Percentiles rank a stretch among this genome's conserved stretches.
These are phyloP conservation scores for Cetoscarus ocellatus DNA, from an alignment of 2,797 vertebrate species.

Conservation along the genomic window DNA sequence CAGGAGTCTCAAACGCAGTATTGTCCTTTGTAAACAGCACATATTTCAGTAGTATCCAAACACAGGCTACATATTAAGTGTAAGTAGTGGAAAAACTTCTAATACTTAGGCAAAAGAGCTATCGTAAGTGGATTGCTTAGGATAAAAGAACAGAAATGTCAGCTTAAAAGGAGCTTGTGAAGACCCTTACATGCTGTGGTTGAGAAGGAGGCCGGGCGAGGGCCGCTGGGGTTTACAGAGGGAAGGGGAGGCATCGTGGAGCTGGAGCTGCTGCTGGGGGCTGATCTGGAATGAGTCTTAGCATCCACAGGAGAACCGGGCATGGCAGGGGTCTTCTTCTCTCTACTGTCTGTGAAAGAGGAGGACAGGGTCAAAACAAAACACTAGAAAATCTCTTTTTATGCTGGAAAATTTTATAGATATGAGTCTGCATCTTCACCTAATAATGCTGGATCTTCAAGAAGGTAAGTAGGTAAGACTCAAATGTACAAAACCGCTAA, in stretches of 20 bases:
- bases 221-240: conserved; percentile 93
- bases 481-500: not conserved
- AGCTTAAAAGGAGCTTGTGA: not conserved
- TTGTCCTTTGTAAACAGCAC: too few relatives aligned
- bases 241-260: conserved; percentile 96
- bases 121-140: too few relatives aligned
- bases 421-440: not conserved
- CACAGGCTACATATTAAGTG: too few relatives aligned
- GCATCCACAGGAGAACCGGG: conserved; percentile 98
- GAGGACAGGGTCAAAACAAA: conserved; percentile 28
- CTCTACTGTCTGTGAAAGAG: conserved; percentile 88
- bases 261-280: conserved; percentile 84
- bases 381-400: not conserved
- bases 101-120: too few relatives aligned
- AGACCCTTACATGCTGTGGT: conserved; percentile 88
- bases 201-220: conserved; percentile 94
- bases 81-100: too few relatives aligned
- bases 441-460: not conserved
- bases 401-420: not conserved
- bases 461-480: not conserved
- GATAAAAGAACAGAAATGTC: not conserved
- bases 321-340: conserved; percentile 98
- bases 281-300: conserved; percentile 97
- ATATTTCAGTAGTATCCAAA: too few relatives aligned
- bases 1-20: too few relatives aligned